A percentile compares a stretch with the other conserved stretches of the same genome.
Evolutionary conservation across 2,888 invertebrate species (phyloP).

Genomic region (Trachelus tabidus): DNA sequence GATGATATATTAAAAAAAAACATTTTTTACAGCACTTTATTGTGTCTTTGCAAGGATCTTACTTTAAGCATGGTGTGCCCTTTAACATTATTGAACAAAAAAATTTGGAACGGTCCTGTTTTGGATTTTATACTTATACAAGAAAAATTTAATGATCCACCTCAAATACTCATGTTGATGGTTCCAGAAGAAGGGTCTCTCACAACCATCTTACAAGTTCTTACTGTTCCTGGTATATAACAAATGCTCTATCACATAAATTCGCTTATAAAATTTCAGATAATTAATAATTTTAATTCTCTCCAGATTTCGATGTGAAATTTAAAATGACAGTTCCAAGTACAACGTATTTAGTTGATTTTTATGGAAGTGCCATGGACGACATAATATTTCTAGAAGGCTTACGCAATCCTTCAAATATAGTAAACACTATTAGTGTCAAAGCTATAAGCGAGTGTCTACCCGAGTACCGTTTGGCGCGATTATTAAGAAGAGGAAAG

Average conservation of each 20-base stretch:
- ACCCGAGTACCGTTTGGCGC: conserved; percentile 65
- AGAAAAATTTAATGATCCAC: conserved; percentile 34
- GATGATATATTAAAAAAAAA: conserved; percentile 2
- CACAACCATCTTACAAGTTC: conserved; percentile 35
- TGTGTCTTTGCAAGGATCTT: conserved; percentile 48
- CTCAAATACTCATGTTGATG: conserved; percentile 47
- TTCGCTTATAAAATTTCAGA: neutral
- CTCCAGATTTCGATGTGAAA: conserved; percentile 40
- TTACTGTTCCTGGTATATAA: conserved; percentile 51
- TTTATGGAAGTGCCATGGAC: conserved; percentile 45
- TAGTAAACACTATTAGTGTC: conserved; percentile 53
- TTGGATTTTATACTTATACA: conserved; percentile 48
- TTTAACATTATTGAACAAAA: conserved; percentile 44
- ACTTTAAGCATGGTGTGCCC: conserved; percentile 46
- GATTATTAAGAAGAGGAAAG: conserved; percentile 64
- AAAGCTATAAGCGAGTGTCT: conserved; percentile 64
- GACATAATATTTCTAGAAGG: conserved; percentile 59
- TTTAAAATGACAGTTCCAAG: conserved; percentile 52
- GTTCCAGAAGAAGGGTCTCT: conserved; percentile 19
- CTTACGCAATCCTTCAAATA: conserved; percentile 27
- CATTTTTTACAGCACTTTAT: conserved; percentile 35
- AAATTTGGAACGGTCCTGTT: conserved; percentile 41
- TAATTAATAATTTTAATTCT: neutral
- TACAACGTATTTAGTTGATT: conserved; percentile 50
- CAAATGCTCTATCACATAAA: neutral